phyloP scores from a whole-genome alignment of 2,888 invertebrate genomes.

The Lasioglossum calceatum region DNA sequence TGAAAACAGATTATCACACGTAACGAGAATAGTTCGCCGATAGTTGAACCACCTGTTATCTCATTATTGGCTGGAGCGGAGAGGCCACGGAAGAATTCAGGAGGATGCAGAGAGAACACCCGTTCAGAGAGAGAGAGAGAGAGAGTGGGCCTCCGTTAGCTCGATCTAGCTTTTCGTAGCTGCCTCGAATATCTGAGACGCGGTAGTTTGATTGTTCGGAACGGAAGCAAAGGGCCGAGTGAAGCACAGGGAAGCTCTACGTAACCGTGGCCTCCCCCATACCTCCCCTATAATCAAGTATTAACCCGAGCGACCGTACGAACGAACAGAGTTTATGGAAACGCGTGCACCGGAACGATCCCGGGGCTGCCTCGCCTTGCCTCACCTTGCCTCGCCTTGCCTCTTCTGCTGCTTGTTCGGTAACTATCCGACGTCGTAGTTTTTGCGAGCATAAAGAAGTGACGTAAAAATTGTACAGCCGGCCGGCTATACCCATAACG shows the following conservation, averaged over 20 bases:
- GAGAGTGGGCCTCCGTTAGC: not conserved
- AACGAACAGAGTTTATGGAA: conserved; percentile 32
- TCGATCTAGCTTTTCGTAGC: conserved; percentile 16
- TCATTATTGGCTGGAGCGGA: conserved; percentile 33
- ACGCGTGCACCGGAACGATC: conserved; percentile 38
- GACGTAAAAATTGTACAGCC: conserved; percentile 43
- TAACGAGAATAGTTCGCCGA: conserved; percentile 46
- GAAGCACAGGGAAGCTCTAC: conserved; percentile 35
- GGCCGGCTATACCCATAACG: conserved; percentile 37
- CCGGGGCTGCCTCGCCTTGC: not conserved
- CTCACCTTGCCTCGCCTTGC: not conserved
- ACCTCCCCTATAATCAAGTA: conserved; percentile 38
- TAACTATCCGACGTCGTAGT: conserved; percentile 39
- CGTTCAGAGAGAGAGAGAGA: not conserved
- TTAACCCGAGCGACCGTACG: conserved; percentile 29
- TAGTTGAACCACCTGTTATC: conserved; percentile 33
- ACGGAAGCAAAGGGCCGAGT: conserved; percentile 26
- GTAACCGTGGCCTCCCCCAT: conserved; percentile 26
- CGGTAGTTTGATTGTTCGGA: conserved; percentile 36
- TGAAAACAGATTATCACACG: conserved; percentile 47
- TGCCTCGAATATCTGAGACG: conserved; percentile 16
- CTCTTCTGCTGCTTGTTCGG: conserved; percentile 20
- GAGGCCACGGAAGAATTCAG: conserved; percentile 26
- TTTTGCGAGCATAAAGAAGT: conserved; percentile 44
- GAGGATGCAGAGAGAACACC: not conserved